These are phyloP conservation scores for Rissa tridactyla DNA, from an alignment of 2,113 vertebrate genomes.

Conservation along the genomic window DNA sequence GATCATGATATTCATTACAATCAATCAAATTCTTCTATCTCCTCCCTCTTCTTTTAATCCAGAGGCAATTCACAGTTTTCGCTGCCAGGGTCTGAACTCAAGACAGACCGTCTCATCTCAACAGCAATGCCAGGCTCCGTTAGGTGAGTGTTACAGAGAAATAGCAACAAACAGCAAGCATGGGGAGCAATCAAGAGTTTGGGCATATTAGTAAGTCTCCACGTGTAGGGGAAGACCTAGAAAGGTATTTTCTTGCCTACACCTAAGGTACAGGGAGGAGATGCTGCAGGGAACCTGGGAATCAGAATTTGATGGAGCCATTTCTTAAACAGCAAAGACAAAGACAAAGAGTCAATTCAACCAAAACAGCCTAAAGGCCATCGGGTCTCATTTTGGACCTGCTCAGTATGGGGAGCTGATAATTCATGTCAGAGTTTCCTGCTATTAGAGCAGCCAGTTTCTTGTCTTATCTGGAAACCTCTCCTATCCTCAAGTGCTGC, in stretches of 20 bases:
- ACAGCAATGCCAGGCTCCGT: not conserved
- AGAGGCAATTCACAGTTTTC: not conserved
- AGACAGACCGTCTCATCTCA: not conserved
- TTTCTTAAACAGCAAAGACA: not conserved
- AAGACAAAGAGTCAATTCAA: not conserved
- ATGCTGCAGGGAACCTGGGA: not conserved
- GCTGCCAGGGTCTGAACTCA: not conserved
- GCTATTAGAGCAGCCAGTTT: not conserved
- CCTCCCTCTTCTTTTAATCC: not conserved
- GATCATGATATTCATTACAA: not conserved
- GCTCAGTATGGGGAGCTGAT: not conserved
- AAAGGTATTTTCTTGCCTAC: not conserved
- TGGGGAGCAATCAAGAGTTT: not conserved
- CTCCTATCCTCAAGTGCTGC: not conserved
- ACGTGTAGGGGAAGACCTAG: fast-evolving
- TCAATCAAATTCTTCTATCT: not conserved
- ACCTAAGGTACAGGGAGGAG: not conserved
- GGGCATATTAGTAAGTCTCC: not conserved
- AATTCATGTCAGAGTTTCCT: not conserved
- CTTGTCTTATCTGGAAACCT: not conserved
- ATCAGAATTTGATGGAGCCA: not conserved
- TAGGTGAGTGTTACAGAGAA: not conserved
- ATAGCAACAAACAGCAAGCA: not conserved
- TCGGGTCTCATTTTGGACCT: not conserved
- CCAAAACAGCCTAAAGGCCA: not conserved